Evolutionary conservation across 2,113 vertebrate species (phyloP).

Genomic region (Neomonachus schauinslandi): DNA sequence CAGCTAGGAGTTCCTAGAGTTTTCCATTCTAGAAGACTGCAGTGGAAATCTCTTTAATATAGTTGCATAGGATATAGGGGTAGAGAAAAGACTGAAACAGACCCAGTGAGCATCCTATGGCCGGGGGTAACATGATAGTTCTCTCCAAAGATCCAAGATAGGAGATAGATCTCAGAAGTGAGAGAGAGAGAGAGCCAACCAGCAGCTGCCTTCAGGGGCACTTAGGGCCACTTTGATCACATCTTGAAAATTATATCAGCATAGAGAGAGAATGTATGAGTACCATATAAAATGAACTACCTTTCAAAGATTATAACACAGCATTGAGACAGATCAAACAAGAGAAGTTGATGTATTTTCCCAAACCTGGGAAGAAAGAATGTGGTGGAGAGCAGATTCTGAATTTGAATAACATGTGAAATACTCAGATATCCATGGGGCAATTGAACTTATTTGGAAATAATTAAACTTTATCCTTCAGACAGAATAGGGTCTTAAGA

Average conservation of each 20-base stretch:
- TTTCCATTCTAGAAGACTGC: neutral
- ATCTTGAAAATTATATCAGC: neutral
- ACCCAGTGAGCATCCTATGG: neutral
- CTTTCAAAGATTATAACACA: neutral
- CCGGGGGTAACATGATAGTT: neutral
- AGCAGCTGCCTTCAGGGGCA: neutral
- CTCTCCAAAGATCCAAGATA: neutral
- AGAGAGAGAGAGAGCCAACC: neutral
- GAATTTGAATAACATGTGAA: neutral
- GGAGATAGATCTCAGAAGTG: neutral
- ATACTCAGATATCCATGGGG: neutral
- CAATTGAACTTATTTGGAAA: neutral
- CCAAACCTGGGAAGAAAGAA: neutral
- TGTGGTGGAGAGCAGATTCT: neutral
- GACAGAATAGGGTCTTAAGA: neutral
- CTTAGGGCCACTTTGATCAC: neutral
- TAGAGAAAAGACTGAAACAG: neutral
- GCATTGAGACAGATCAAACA: neutral
- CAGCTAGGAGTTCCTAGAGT: neutral
- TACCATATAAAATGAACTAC: neutral
- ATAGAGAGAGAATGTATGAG: neutral
- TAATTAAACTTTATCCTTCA: neutral
- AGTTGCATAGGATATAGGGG: neutral
- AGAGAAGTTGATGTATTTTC: neutral
- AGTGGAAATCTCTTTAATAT: neutral